Conservation (phyloP, 1,140 invertebrate genomes). For the Bacillus rossius region DNA sequence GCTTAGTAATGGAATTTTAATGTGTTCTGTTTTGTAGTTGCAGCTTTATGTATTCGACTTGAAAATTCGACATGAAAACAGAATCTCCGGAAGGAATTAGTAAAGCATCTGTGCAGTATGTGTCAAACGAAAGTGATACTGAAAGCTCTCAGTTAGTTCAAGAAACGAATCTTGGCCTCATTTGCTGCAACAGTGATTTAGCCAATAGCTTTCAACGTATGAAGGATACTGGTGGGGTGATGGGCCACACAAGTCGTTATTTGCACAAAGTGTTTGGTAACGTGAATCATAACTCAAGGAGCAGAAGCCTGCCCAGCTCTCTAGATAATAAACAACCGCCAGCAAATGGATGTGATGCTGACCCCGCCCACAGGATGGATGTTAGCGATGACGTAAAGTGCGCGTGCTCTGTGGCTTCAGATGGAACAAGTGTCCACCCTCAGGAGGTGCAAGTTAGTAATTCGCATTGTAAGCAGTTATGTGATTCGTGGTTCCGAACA, state of each 20-base stretch:
- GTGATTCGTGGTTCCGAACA: conserved; percentile 30
- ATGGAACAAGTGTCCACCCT: neutral
- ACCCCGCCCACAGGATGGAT: neutral
- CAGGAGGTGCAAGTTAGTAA: neutral
- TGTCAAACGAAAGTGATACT: too few relatives aligned
- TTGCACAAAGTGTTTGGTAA: conserved; percentile 22
- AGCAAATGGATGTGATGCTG: neutral
- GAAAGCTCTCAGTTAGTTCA: too few relatives aligned
- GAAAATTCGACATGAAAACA: too few relatives aligned
- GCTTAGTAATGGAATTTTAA: too few relatives aligned
- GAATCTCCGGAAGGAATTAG: too few relatives aligned
- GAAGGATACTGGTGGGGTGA: conserved; percentile 10
- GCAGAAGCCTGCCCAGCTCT: conserved; percentile 27
- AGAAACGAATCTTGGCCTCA: conserved; percentile 10
- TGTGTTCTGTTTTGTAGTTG: too few relatives aligned
- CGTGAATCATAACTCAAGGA: conserved; percentile 22
- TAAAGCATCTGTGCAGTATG: too few relatives aligned
- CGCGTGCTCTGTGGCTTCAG: neutral
- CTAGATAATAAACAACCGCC: conserved; percentile 17
- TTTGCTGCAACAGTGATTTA: conserved; percentile 24
- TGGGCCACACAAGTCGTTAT: conserved; percentile 24
- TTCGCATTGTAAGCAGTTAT: neutral
- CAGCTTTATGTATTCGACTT: too few relatives aligned
- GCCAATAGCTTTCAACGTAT: conserved; percentile 21
- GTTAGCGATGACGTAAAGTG: neutral